Evolutionary conservation across 2,113 vertebrate genomes (phyloP).

Genomic region (Pongo pygmaeus): DNA sequence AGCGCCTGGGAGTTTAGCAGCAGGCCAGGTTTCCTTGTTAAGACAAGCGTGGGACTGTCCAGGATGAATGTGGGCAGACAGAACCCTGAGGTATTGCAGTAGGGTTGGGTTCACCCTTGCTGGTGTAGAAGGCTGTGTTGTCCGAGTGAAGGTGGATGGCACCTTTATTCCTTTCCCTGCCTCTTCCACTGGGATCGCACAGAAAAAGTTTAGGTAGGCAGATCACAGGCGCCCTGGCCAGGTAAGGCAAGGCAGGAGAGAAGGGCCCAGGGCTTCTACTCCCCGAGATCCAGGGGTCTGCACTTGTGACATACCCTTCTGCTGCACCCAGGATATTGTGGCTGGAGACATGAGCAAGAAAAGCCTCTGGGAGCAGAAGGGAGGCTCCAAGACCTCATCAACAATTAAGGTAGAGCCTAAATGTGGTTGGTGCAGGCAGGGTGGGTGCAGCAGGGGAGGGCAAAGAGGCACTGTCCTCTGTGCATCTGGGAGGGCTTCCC

Average conservation of each 20-base stretch:
- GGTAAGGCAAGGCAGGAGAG: not conserved
- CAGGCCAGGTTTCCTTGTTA: accelerated
- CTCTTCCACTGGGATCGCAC: not conserved
- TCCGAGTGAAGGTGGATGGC: accelerated
- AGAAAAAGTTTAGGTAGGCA: accelerated
- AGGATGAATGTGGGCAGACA: accelerated
- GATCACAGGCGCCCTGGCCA: accelerated
- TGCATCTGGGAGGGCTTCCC: not conserved
- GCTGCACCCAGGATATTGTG: slow-evolving; percentile 88
- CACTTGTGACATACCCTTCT: accelerated
- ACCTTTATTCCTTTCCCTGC: too few species aligned
- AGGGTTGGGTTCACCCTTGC: not conserved
- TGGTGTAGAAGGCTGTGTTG: accelerated
- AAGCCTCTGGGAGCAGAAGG: slow-evolving; percentile 94
- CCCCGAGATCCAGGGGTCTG: accelerated
- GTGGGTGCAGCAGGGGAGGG: accelerated
- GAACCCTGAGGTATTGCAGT: accelerated
- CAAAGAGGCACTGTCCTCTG: not conserved
- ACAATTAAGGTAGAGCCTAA: slow-evolving; percentile 72
- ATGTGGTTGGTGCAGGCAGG: accelerated
- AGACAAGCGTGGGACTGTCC: accelerated
- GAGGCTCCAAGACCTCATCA: slow-evolving; percentile 76
- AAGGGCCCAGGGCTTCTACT: too few species aligned
- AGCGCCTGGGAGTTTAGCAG: not conserved
- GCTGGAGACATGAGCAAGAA: slow-evolving; percentile 93